Evolutionary conservation across 2,797 vertebrate species (phyloP).

Genomic region (Helostoma temminkii): DNA sequence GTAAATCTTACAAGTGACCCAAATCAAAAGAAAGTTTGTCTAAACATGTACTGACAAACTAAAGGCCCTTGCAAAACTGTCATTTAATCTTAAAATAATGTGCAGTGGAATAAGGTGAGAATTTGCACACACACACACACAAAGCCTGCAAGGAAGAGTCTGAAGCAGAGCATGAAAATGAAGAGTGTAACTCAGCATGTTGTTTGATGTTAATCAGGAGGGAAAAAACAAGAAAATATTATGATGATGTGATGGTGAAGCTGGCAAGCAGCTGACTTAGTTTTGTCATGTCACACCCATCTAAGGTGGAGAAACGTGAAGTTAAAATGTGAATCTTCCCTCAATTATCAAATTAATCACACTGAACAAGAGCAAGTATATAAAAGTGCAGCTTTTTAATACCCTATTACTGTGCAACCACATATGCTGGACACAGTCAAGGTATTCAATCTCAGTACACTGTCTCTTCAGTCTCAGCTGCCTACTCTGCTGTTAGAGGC

Average conservation of each 20-base stretch:
- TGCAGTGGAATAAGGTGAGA: slow-evolving; percentile 56
- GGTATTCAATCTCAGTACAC: slow-evolving; percentile 2
- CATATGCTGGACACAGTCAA: slow-evolving; percentile 10
- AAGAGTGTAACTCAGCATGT: slow-evolving; percentile 5
- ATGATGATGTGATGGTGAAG: slow-evolving; percentile 9
- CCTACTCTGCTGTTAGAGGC: slow-evolving; percentile 26
- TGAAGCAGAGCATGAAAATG: slow-evolving; percentile 19
- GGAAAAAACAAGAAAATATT: slow-evolving; percentile 8
- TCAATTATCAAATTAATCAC: background rate
- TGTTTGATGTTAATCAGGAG: background rate
- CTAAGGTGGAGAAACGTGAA: slow-evolving; percentile 17
- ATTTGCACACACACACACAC: slow-evolving; percentile 40
- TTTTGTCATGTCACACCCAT: slow-evolving; percentile 19
- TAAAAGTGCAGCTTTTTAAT: background rate
- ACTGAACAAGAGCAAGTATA: background rate
- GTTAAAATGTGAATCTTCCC: background rate
- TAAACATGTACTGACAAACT: slow-evolving; percentile 56
- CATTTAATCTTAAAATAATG: slow-evolving; percentile 59
- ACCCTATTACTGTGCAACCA: background rate
- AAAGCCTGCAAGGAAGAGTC: slow-evolving; percentile 38
- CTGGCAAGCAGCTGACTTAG: slow-evolving; percentile 1
- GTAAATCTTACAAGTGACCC: slow-evolving; percentile 73
- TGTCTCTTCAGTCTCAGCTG: slow-evolving; percentile 19
- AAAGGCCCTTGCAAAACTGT: slow-evolving; percentile 65
- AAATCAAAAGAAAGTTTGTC: slow-evolving; percentile 75